These are phyloP conservation scores for Cosmia pyralina DNA, from an alignment of 2,888 invertebrate species.

Conservation along the genomic window DNA sequence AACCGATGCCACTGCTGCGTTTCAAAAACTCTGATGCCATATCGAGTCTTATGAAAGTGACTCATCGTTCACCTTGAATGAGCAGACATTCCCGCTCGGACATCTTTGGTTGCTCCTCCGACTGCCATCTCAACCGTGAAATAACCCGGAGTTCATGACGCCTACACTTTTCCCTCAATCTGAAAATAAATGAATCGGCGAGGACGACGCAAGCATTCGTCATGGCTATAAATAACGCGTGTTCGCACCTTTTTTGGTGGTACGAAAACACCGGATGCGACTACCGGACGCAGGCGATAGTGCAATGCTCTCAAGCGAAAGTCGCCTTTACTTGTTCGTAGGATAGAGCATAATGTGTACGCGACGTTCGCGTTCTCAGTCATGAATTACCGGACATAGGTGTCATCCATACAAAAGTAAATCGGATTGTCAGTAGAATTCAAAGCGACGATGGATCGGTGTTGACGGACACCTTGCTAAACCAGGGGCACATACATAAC, in stretches of 20 bases:
- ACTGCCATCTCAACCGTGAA: constrained; percentile 59
- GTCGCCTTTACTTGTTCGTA: constrained; percentile 74
- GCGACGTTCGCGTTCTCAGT: constrained; percentile 71
- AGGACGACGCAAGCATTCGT: constrained; percentile 83
- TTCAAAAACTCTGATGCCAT: constrained; percentile 56
- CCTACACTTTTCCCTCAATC: constrained; percentile 80
- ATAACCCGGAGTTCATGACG: constrained; percentile 72
- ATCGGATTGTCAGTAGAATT: constrained; percentile 77
- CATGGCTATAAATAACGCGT: constrained; percentile 86
- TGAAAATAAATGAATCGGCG: constrained; percentile 83
- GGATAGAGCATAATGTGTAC: constrained; percentile 67
- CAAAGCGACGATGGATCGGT: constrained; percentile 70
- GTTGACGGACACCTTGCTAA: constrained; percentile 72
- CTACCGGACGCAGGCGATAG: constrained; percentile 86
- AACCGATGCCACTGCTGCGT: constrained; percentile 74
- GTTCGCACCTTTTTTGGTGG: constrained; percentile 89
- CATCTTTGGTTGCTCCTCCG: constrained; percentile 40
- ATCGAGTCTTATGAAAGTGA: constrained; percentile 59
- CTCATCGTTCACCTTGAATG: constrained; percentile 64
- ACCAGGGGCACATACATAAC: constrained; percentile 66
- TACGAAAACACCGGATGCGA: constrained; percentile 88
- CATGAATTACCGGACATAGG: constrained; percentile 82
- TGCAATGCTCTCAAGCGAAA: constrained; percentile 83
- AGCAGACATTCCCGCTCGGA: constrained; percentile 39
- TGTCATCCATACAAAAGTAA: constrained; percentile 82